Conservation (phyloP, 2,113 vertebrate species). For the human (Homo sapiens) region DNA sequence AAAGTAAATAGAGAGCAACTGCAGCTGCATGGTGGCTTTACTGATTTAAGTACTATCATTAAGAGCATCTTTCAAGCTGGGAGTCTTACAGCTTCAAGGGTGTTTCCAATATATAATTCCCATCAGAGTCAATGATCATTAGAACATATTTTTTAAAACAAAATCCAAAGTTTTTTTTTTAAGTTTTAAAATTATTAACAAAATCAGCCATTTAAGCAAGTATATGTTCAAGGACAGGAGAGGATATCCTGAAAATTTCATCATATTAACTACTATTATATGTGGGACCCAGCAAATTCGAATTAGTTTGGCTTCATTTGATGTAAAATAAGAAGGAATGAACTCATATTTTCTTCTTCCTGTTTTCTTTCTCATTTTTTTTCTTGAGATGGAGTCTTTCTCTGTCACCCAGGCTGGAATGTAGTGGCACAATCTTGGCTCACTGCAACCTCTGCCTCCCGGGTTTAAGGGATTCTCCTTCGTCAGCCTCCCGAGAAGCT, state of each 20-base stretch:
- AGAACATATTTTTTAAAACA: slow-evolving; percentile 14
- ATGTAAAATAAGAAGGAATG: slow-evolving; percentile 35
- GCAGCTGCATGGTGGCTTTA: not conserved
- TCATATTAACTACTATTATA: not conserved
- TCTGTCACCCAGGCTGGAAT: no score
- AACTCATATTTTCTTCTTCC: not conserved
- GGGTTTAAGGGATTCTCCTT: no score
- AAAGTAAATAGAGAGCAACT: not conserved
- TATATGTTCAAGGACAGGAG: not conserved
- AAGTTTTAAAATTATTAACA: slow-evolving; percentile 9
- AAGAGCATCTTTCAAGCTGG: not conserved
- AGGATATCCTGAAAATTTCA: not conserved
- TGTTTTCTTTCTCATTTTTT: not conserved
- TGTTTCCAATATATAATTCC: not conserved
- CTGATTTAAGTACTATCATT: not conserved
- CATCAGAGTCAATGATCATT: not conserved
- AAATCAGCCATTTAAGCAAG: slow-evolving; percentile 17
- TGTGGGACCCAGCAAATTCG: not conserved
- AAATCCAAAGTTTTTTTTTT: not conserved
- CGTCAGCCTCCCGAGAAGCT: no score
- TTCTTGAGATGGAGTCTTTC: no score
- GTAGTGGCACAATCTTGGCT: no score
- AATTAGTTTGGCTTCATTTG: not conserved
- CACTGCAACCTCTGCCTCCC: no score
- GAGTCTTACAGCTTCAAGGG: not conserved